phyloP scores from a whole-genome alignment of 1,140 invertebrate species.

The Drosophila seguyi region DNA sequence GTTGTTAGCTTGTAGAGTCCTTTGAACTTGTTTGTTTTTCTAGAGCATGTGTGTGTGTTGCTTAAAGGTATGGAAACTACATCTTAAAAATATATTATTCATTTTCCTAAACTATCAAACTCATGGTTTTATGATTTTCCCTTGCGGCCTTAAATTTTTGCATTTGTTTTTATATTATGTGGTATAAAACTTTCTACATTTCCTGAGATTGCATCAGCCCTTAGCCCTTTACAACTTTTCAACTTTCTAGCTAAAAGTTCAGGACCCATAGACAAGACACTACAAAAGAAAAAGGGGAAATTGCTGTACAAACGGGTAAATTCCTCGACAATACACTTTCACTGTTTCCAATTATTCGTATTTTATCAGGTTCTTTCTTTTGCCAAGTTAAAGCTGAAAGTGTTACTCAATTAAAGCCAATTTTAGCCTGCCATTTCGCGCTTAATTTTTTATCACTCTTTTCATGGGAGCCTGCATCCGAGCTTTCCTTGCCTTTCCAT shows the following conservation, averaged over 20 bases:
- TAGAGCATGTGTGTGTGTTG: neutral
- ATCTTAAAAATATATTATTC: too few species aligned
- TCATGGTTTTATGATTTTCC: neutral
- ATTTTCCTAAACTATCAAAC: neutral
- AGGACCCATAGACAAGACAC: neutral
- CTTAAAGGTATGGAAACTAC: neutral
- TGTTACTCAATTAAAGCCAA: constrained; percentile 39
- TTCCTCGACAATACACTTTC: neutral
- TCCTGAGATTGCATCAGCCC: constrained; percentile 6
- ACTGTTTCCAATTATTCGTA: constrained; percentile 19
- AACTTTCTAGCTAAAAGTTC: constrained; percentile 6
- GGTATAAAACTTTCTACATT: neutral
- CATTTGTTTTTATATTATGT: constrained; percentile 2
- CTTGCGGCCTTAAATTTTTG: neutral
- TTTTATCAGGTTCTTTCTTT: constrained; percentile 13
- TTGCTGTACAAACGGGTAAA: neutral
- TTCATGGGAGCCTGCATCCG: constrained; percentile 18
- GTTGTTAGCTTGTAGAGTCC: too few species aligned
- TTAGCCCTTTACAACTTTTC: constrained; percentile 10
- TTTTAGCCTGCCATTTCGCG: constrained; percentile 20
- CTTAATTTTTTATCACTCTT: constrained; percentile 43
- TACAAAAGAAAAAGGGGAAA: constrained; percentile 3
- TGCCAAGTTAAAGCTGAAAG: constrained; percentile 20
- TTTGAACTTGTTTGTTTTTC: neutral
- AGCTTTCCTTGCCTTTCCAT: neutral